Conservation (phyloP, 2,888 invertebrate species). For the Cheilosia vernalis region DNA sequence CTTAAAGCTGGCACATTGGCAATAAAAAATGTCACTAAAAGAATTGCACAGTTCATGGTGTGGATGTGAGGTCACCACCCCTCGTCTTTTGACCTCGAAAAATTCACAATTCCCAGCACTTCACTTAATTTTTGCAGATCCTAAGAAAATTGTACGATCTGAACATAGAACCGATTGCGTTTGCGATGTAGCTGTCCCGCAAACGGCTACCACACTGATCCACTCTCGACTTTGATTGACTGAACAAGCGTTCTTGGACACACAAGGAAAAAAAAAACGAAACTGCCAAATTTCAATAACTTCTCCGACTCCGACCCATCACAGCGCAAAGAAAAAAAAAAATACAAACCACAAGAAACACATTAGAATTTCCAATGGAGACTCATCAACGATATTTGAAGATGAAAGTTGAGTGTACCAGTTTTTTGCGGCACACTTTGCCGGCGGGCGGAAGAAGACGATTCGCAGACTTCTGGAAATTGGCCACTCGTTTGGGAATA, state of each 20-base stretch:
- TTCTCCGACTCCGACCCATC: background rate
- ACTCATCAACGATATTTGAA: conserved; percentile 26
- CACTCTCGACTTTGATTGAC: conserved; percentile 49
- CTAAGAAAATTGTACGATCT: background rate
- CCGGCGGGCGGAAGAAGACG: conserved; percentile 17
- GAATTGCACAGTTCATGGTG: conserved; percentile 70
- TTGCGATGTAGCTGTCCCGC: conserved; percentile 6
- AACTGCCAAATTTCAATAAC: conserved; percentile 50
- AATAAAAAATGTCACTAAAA: conserved; percentile 68
- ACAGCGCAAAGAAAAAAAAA: conserved; percentile 1
- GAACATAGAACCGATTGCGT: background rate
- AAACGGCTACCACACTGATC: conserved; percentile 22
- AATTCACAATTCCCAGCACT: conserved; percentile 55
- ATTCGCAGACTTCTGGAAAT: conserved; percentile 12
- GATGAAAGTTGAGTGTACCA: conserved; percentile 73
- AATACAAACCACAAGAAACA: conserved; percentile 14
- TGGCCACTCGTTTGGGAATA: conserved; percentile 15
- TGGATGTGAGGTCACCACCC: conserved; percentile 58
- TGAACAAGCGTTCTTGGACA: conserved; percentile 24
- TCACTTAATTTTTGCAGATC: conserved; percentile 1
- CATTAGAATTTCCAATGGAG: conserved; percentile 31
- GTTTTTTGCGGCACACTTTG: conserved; percentile 43
- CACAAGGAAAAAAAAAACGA: background rate
- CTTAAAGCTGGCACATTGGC: conserved; percentile 76
- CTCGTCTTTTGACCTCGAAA: conserved; percentile 62